These are phyloP conservation scores for Phallusia fumigata DNA, from an alignment of 23 tunicate genomes.

Conservation along the genomic window DNA sequence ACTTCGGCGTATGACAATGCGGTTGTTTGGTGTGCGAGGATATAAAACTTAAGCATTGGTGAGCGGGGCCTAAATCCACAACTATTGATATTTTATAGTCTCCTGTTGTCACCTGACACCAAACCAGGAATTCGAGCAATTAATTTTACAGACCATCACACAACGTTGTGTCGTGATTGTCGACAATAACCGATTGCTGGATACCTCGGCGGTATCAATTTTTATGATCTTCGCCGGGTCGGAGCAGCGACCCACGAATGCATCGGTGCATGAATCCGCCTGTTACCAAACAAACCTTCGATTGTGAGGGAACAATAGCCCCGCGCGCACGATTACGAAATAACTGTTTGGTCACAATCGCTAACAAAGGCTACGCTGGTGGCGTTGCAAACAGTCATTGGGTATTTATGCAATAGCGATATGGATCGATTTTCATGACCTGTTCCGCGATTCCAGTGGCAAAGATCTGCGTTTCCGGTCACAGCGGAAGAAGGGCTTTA, in stretches of 20 bases:
- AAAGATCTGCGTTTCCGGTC: too few relatives aligned
- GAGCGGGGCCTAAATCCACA: too few relatives aligned
- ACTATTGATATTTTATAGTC: too few relatives aligned
- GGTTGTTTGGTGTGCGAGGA: too few relatives aligned
- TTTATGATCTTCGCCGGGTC: neutral
- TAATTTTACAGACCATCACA: neutral
- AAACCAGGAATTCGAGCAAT: neutral
- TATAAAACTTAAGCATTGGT: too few relatives aligned
- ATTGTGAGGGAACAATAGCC: neutral
- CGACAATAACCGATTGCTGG: neutral
- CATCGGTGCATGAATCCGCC: constrained; percentile 7
- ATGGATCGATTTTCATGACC: neutral
- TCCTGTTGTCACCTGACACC: neutral
- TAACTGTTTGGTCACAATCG: constrained; percentile 1
- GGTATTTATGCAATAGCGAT: neutral
- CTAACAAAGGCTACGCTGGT: neutral
- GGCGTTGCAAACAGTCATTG: neutral
- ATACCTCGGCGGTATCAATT: neutral
- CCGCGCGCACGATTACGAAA: neutral
- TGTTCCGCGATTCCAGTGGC: neutral
- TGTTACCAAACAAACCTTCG: neutral
- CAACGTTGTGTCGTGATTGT: neutral
- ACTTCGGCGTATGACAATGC: too few relatives aligned
- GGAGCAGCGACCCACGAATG: neutral
- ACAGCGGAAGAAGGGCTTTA: too few relatives aligned